A percentile compares a stretch with the other conserved stretches of the same genome.
Conservation (phyloP, 2,113 vertebrate genomes). For the Barnardius zonarius region DNA sequence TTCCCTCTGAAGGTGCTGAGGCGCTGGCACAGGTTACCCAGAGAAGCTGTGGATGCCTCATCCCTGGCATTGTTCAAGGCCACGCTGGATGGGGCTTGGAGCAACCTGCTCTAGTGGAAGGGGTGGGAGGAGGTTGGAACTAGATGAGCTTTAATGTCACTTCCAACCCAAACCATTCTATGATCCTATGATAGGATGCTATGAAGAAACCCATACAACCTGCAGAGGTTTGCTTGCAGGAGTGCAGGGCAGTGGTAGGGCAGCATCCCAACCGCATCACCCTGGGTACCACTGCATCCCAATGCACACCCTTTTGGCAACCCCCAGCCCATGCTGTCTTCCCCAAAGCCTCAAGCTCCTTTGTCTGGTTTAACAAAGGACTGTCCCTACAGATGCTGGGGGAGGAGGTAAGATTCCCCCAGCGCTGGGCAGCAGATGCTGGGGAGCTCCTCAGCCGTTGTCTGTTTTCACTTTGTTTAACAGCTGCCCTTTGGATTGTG, state of each 20-base stretch:
- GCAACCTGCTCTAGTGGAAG: not conserved
- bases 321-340: rapidly evolving
- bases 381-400: not conserved
- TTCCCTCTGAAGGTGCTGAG: not conserved
- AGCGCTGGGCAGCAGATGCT: not conserved
- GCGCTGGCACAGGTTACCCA: not conserved
- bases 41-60: not conserved
- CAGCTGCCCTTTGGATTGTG: slow-evolving; percentile 55
- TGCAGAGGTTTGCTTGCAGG: not conserved
- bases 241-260: rapidly evolving
- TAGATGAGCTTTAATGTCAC: not conserved
- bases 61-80: not conserved
- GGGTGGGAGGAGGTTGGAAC: not conserved
- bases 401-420: not conserved
- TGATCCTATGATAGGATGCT: not conserved
- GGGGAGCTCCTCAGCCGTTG: not conserved
- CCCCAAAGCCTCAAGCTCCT: not conserved
- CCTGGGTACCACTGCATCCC: not conserved
- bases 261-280: not conserved
- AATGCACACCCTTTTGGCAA: rapidly evolving
- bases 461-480: slow-evolving; percentile 66
- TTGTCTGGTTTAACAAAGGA: not conserved
- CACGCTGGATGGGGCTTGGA: not conserved
- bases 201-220: not conserved
- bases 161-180: not conserved